Percentiles rank a stretch among this genome's conserved stretches.
phyloP scores from a whole-genome alignment of 2,113 vertebrate species.

The Setophaga kirtlandii region DNA sequence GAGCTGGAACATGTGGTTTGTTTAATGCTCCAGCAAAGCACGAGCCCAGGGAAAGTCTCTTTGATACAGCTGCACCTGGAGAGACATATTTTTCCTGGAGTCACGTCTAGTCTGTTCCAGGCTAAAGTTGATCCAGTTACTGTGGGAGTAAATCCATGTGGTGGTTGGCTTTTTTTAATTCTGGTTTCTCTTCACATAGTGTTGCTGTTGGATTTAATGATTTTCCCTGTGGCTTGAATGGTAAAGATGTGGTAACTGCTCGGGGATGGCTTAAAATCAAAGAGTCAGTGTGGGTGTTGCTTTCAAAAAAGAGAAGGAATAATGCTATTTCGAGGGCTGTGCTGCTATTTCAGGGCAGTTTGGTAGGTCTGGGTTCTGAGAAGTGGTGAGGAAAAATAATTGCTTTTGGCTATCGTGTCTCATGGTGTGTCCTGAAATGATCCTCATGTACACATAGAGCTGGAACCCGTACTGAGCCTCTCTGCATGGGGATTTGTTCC shows the following conservation, averaged over 20 bases:
- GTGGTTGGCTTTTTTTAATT: not conserved
- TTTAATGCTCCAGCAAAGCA: not conserved
- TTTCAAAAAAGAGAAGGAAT: conserved; percentile 15
- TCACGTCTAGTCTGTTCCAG: not conserved
- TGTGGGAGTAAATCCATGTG: not conserved
- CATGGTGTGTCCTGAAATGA: conserved; percentile 37
- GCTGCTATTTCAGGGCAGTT: conserved; percentile 44
- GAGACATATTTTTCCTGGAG: not conserved
- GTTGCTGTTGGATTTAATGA: conserved; percentile 10
- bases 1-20: not conserved
- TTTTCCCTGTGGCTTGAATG: conserved; percentile 43
- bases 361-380: conserved; percentile 37
- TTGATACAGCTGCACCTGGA: not conserved
- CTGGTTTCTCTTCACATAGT: not conserved
- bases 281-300: conserved; percentile 23
- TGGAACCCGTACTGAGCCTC: conserved; percentile 7
- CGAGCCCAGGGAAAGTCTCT: not conserved
- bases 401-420: conserved; percentile 7
- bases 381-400: conserved; percentile 43
- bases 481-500: not conserved
- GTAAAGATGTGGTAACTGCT: conserved; percentile 42
- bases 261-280: not conserved
- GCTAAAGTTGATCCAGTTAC: not conserved
- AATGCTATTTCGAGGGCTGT: conserved; percentile 9
- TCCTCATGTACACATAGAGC: not conserved